Evolutionary conservation across 2,797 vertebrate genomes (phyloP).

Genomic region (Sebastiscus albofasciatus): DNA sequence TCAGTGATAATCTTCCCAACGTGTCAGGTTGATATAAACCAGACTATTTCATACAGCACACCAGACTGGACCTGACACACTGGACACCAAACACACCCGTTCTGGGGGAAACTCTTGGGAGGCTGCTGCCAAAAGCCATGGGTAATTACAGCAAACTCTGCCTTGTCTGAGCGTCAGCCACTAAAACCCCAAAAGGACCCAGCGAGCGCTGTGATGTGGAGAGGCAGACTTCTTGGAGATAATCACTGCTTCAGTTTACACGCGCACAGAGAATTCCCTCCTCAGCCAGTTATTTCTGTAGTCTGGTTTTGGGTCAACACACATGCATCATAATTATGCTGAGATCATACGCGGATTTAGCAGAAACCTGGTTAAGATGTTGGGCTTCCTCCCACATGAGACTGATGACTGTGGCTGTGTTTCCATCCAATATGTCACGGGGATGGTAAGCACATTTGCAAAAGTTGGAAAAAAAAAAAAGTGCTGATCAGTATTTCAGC

Average conservation of each 20-base stretch:
- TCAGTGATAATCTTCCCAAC: neutral
- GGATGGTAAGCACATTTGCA: too few species aligned
- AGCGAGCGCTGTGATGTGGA: neutral
- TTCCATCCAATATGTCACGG: neutral
- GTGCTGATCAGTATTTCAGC: too few species aligned
- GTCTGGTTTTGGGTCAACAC: neutral
- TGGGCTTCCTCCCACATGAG: neutral
- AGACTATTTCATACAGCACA: neutral
- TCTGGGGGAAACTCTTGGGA: neutral
- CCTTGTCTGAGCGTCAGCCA: neutral
- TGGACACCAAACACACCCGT: neutral
- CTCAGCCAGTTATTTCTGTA: neutral
- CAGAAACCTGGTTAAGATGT: neutral
- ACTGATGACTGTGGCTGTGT: neutral
- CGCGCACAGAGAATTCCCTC: neutral
- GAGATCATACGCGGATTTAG: slow-evolving; percentile 4
- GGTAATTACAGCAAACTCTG: neutral
- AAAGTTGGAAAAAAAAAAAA: too few species aligned
- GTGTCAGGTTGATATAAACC: neutral
- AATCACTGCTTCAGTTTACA: neutral
- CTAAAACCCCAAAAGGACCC: neutral
- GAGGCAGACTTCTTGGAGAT: neutral
- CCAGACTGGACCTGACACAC: neutral
- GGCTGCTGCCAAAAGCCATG: neutral
- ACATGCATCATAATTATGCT: neutral